Evolutionary conservation across 2,797 vertebrate genomes (phyloP).

Genomic region (Argya squamiceps): DNA sequence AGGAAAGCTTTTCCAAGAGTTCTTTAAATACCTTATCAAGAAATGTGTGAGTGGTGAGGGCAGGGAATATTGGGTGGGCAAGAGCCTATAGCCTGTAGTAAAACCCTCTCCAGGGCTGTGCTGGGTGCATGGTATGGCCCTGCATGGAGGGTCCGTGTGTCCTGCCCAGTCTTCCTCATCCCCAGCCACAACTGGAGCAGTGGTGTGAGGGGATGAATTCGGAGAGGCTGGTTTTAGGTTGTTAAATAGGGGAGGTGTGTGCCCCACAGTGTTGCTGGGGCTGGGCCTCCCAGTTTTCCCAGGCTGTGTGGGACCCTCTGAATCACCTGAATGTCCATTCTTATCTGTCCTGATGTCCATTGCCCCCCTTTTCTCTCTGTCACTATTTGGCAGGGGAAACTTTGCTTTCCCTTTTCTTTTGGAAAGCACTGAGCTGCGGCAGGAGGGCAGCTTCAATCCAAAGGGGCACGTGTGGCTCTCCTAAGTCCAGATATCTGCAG

Average conservation of each 20-base stretch:
- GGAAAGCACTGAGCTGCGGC: background rate
- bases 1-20: background rate
- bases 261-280: background rate
- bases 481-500: rapidly evolving
- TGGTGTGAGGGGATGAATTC: background rate
- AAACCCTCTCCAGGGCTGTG: rapidly evolving
- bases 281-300: background rate
- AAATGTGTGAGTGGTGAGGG: background rate
- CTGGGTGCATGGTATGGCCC: rapidly evolving
- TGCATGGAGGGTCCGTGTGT: rapidly evolving
- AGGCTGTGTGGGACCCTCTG: background rate
- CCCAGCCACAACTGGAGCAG: rapidly evolving
- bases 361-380: background rate
- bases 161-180: background rate
- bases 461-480: rapidly evolving
- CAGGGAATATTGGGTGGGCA: background rate
- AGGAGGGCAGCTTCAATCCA: background rate
- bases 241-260: background rate
- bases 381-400: background rate
- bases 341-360: background rate
- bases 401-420: background rate
- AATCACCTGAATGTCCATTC: background rate
- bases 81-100: rapidly evolving
- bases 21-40: background rate
- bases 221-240: background rate